Evolutionary conservation across 2,888 invertebrate species (phyloP).

Genomic region (Halocaridina rubra): DNA sequence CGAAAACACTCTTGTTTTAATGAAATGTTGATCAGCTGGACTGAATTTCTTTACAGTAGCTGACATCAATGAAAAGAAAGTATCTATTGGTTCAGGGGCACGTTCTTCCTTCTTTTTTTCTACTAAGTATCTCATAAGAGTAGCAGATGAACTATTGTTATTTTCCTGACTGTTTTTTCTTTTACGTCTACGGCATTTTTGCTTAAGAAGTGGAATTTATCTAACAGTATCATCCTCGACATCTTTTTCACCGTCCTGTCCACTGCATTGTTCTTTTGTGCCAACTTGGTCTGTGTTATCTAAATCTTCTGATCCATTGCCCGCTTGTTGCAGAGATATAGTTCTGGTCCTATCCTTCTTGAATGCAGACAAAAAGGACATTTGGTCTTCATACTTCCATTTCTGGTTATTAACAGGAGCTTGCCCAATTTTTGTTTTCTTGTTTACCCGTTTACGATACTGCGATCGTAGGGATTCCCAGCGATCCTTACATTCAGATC

Average conservation of each 20-base stretch:
- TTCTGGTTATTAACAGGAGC: not conserved
- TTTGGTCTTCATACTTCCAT: slow-evolving; percentile 33
- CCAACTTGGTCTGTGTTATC: slow-evolving; percentile 20
- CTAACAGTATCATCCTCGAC: not conserved
- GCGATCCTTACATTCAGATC: slow-evolving; percentile 29
- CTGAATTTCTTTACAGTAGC: slow-evolving; percentile 34
- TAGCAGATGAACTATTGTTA: slow-evolving; percentile 34
- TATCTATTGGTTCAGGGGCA: slow-evolving; percentile 35
- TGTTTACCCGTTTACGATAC: slow-evolving; percentile 30
- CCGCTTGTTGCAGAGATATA: slow-evolving; percentile 22
- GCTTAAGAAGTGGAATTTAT: slow-evolving; percentile 22
- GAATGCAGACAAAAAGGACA: slow-evolving; percentile 26
- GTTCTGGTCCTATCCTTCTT: slow-evolving; percentile 25
- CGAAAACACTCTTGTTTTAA: slow-evolving; percentile 36
- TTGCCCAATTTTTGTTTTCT: slow-evolving; percentile 25
- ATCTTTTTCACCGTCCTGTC: slow-evolving; percentile 9
- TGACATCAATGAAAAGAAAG: slow-evolving; percentile 46
- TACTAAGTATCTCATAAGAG: slow-evolving; percentile 35
- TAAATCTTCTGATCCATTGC: slow-evolving; percentile 16
- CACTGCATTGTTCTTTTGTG: slow-evolving; percentile 13
- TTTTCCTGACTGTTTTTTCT: slow-evolving; percentile 15
- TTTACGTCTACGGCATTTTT: not conserved
- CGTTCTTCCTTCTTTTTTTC: slow-evolving; percentile 29
- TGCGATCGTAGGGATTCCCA: slow-evolving; percentile 35
- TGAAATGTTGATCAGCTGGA: slow-evolving; percentile 39